phyloP scores from a whole-genome alignment of 2,888 invertebrate genomes.

The Chrysotoxum bicinctum region DNA sequence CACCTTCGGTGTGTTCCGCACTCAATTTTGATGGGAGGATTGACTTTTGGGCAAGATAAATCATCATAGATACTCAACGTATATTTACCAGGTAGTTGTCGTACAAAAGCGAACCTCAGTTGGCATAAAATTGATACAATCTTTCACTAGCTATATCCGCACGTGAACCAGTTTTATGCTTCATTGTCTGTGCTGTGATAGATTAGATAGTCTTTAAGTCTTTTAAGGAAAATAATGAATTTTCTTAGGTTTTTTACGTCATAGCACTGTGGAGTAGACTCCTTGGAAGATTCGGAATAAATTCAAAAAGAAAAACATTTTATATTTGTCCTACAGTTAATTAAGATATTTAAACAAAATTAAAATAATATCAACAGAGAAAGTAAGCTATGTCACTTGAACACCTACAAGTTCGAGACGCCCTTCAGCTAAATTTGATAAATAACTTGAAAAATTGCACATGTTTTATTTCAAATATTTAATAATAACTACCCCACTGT shows the following conservation, averaged over 20 bases:
- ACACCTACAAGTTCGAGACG: too few relatives aligned
- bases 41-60: conserved; percentile 2
- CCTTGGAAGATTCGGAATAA: neutral
- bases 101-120: neutral
- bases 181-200: neutral
- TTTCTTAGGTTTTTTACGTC: neutral
- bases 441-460: too few relatives aligned
- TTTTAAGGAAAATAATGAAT: neutral
- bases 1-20: neutral
- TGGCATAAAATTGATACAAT: neutral
- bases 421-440: too few relatives aligned
- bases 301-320: too few relatives aligned
- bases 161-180: neutral
- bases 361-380: too few relatives aligned
- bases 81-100: neutral
- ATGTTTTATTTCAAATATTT: too few relatives aligned
- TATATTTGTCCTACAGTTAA: too few relatives aligned
- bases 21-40: neutral
- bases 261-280: neutral
- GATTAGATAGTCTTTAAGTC: neutral
- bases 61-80: neutral
- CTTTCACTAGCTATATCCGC: neutral
- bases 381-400: too few relatives aligned
- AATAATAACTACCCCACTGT: too few relatives aligned
- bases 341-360: too few relatives aligned